Evolutionary conservation across 2,888 invertebrate species (phyloP).

Genomic region (Drosophila neonasuta): DNA sequence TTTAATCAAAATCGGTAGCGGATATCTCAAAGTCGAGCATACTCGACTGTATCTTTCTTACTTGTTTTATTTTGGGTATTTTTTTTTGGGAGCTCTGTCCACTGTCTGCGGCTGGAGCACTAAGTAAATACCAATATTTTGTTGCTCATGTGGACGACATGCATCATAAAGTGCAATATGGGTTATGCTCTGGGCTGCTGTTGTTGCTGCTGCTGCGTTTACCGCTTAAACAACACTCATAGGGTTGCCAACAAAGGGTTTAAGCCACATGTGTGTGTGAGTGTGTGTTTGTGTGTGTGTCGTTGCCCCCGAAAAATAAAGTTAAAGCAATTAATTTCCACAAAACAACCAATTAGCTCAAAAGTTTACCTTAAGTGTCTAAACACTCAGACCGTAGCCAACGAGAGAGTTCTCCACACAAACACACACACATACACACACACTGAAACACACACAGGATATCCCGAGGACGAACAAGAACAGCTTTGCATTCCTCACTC

Average conservation of each 20-base stretch:
- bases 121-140: constrained; percentile 69
- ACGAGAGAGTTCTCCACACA: constrained; percentile 3
- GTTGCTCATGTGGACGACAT: constrained; percentile 51
- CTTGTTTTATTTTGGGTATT: background rate
- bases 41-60: background rate
- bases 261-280: background rate
- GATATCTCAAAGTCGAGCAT: background rate
- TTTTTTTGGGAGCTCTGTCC: constrained; percentile 8
- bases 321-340: constrained; percentile 82
- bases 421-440: too few species aligned
- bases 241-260: constrained; percentile 6
- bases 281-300: constrained; percentile 8
- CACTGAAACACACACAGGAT: too few species aligned
- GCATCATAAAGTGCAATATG: constrained; percentile 73
- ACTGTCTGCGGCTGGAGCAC: constrained; percentile 66
- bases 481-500: background rate
- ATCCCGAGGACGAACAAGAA: too few species aligned
- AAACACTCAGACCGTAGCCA: constrained; percentile 71
- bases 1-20: too few species aligned
- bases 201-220: background rate
- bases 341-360: constrained; percentile 82
- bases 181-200: constrained; percentile 21
- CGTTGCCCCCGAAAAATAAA: constrained; percentile 71
- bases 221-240: background rate
- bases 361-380: constrained; percentile 81